Base-by-base conservation (phyloP, 2,113 vertebrate genomes). In the Rhinogobius similis region DNA sequence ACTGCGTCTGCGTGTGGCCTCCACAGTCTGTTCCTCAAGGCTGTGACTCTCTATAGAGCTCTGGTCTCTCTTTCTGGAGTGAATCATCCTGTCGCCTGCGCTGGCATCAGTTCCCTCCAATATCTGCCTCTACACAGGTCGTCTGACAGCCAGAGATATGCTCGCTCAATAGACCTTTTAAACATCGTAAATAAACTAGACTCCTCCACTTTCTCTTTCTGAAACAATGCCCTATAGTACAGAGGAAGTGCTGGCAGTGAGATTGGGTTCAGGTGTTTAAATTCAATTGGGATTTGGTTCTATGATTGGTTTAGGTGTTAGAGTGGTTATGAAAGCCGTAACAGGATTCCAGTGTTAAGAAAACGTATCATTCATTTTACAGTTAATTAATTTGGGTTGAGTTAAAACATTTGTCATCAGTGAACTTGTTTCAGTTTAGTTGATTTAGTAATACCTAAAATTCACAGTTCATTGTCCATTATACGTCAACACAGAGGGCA, bases 81-180 rank as follows among this genome's bases (percentile, higher is more conserved):
- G 84, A 88, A 83, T 88, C 86, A 86, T 71, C 56, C 23, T 52
- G 63, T 64, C 73, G 75, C 70, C 67, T 14, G 63, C 69, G 73
- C 68, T 81, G 79, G 70, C 83, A 79, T 55, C 43, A 64, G 67
- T 65, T 86, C 68, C 4, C 70, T 78, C 74, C 73, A 75, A 84
- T 82, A 85, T 84, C 79, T 66, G 78, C 73, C 75, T 79, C 79
- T 82, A 80, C 82, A 82, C 67, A 77, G 70, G 75, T 73, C 71
- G 73, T 75, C 79, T 89, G 84, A 81, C 68, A 27, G 67, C 52
- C 69, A 73, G 79, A 87, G 78, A 83, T 82, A 86, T 82, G 77
- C 73, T 67, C 83, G 87, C 85, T 79, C 79, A 82, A 74, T 80
- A 84, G 23, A 61, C 29, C 38, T 69, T 65, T 70, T 41, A 70